These are phyloP conservation scores for Hephaestus fuliginosus DNA, from an alignment of 2,797 vertebrate species.

Conservation along the genomic window DNA sequence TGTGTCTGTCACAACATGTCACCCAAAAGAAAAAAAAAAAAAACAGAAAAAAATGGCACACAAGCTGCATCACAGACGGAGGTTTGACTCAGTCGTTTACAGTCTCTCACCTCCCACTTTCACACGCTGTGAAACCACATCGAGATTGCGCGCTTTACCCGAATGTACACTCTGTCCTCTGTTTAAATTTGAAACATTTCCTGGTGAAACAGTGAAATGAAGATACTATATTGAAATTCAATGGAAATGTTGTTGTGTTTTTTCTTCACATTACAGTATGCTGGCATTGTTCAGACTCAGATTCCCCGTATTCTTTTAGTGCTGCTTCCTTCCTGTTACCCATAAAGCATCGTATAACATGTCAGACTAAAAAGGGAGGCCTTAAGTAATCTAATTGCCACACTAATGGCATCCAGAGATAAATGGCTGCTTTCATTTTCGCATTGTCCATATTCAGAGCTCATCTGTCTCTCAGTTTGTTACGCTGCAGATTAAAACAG, in stretches of 20 bases:
- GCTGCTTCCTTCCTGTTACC: constrained; percentile 35
- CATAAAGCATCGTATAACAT: constrained; percentile 54
- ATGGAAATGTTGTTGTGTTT: not conserved
- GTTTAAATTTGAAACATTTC: constrained; percentile 14
- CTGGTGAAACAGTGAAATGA: constrained; percentile 1
- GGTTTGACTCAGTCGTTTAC: constrained; percentile 68
- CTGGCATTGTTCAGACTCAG: constrained; percentile 9
- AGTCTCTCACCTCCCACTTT: constrained; percentile 77
- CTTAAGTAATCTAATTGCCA: constrained; percentile 59
- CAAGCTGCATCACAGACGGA: constrained; percentile 63
- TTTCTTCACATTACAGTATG: not conserved
- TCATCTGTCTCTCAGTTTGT: constrained; percentile 35
- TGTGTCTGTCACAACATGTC: constrained; percentile 58
- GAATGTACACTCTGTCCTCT: constrained; percentile 21
- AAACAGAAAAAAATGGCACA: constrained; percentile 20
- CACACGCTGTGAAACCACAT: constrained; percentile 57
- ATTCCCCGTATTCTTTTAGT: constrained; percentile 6
- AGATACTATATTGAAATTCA: constrained; percentile 10
- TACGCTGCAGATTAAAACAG: constrained; percentile 22
- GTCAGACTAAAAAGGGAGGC: constrained; percentile 44
- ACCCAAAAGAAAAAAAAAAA: constrained; percentile 8
- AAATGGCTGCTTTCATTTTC: constrained; percentile 50
- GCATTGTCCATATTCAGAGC: constrained; percentile 41
- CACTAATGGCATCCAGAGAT: constrained; percentile 47
- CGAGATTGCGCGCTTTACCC: constrained; percentile 29